Conservation (phyloP, 2,797 vertebrate genomes). For the Erpetoichthys calabaricus region DNA sequence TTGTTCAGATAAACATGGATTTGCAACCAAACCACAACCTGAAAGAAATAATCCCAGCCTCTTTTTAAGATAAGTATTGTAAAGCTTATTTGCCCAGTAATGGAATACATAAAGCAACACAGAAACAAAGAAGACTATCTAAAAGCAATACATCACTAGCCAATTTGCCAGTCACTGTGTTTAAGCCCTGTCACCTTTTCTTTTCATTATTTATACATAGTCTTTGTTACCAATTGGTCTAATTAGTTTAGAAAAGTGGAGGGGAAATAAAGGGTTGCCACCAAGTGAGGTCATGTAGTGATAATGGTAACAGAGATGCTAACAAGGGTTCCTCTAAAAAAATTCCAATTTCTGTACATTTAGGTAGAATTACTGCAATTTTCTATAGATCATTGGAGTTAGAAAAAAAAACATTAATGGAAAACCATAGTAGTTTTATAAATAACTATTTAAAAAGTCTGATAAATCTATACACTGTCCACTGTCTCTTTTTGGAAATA, state of each 20-base stretch:
- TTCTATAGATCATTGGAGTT: too few species aligned
- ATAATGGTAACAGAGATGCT: not conserved
- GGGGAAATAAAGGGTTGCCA: slow-evolving; percentile 17
- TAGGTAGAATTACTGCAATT: too few species aligned
- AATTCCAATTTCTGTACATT: not conserved
- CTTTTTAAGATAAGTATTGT: too few species aligned
- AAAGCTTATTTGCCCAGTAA: slow-evolving; percentile 24
- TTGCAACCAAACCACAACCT: too few species aligned
- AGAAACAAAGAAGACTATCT: slow-evolving; percentile 48
- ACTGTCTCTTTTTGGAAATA: not conserved
- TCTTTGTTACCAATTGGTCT: slow-evolving; percentile 31
- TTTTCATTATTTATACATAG: slow-evolving; percentile 48
- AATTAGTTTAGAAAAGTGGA: slow-evolving; percentile 35
- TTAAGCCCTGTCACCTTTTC: slow-evolving; percentile 37
- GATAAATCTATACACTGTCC: too few species aligned
- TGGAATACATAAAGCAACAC: slow-evolving; percentile 68
- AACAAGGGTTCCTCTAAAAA: not conserved
- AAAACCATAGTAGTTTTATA: too few species aligned
- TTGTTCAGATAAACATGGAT: not conserved
- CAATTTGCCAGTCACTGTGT: slow-evolving; percentile 55
- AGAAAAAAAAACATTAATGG: too few species aligned
- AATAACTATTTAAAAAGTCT: too few species aligned
- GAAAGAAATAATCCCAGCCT: too few species aligned
- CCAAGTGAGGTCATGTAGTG: not conserved
- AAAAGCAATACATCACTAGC: slow-evolving; percentile 59